Percentiles rank a stretch among this genome's conserved stretches.
These are phyloP conservation scores for Himantopus leucocephalus DNA, from an alignment of 2,113 vertebrate species.

Conservation along the genomic window DNA sequence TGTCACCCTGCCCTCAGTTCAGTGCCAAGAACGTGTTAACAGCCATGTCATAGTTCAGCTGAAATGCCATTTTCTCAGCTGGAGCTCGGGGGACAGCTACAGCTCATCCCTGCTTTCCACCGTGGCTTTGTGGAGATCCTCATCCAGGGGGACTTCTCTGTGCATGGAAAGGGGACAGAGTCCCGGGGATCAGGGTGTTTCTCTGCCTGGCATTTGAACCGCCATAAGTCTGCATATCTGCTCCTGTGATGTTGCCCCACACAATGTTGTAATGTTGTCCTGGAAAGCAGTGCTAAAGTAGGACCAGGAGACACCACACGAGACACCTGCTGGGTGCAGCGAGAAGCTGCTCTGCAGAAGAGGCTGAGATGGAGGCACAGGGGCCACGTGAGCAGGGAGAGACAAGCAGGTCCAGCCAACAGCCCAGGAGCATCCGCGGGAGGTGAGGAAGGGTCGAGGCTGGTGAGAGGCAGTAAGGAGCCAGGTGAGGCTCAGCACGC, in stretches of 20 bases:
- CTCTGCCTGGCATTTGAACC: not conserved
- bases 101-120: not conserved
- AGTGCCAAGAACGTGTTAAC: not conserved
- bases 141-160: too few relatives aligned
- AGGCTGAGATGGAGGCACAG: not conserved
- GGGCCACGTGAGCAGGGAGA: too few relatives aligned
- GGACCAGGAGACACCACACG: not conserved
- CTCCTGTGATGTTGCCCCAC: not conserved
- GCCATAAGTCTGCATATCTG: not conserved
- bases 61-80: not conserved
- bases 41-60: not conserved
- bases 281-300: not conserved
- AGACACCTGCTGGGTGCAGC: not conserved
- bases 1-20: not conserved
- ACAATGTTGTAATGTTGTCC: not conserved
- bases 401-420: not conserved
- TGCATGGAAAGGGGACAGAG: not conserved
- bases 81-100: not conserved
- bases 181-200: fast-evolving
- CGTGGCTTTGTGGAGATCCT: not conserved
- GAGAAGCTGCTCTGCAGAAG: not conserved
- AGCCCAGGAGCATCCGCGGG: not conserved
- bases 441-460: not conserved
- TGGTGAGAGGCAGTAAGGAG: not conserved
- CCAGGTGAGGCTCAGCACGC: not conserved